Evolutionary conservation across 2,888 invertebrate genomes (phyloP).

Genomic region (Caprella mutica): DNA sequence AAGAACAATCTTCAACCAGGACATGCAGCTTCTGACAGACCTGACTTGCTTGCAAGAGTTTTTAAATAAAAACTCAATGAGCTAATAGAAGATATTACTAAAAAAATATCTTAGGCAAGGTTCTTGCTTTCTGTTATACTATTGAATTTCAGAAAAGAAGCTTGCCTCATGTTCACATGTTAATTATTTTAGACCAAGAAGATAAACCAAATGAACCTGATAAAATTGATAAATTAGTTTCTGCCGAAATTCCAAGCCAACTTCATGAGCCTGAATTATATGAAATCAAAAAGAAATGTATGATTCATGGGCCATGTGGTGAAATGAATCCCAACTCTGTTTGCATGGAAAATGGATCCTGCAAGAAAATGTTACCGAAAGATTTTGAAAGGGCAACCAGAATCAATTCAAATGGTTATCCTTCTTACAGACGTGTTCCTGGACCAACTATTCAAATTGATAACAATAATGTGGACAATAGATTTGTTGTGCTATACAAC

Average conservation of each 20-base stretch:
- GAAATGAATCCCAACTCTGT: neutral
- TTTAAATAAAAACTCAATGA: slow-evolving; percentile 37
- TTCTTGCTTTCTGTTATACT: slow-evolving; percentile 20
- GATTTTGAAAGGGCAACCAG: neutral
- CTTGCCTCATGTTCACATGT: slow-evolving; percentile 9
- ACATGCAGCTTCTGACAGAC: slow-evolving; percentile 38
- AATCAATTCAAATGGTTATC: neutral
- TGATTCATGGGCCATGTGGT: neutral
- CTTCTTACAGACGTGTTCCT: neutral
- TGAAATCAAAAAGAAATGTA: no score
- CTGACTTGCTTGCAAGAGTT: slow-evolving; percentile 39
- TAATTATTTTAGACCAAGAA: slow-evolving; percentile 4
- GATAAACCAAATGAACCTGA: neutral
- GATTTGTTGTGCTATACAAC: neutral
- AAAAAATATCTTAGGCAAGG: slow-evolving; percentile 12
- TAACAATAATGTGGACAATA: neutral
- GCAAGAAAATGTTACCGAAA: neutral
- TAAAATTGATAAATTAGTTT: neutral
- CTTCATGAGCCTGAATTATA: neutral
- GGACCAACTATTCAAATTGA: neutral
- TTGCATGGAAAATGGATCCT: neutral
- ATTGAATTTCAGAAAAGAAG: slow-evolving; percentile 36
- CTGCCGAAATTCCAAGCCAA: neutral
- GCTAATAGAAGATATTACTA: slow-evolving; percentile 35
- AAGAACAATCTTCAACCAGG: slow-evolving; percentile 10